Base-by-base conservation (phyloP, 2,113 vertebrate genomes). In the Agapornis roseicollis region DNA sequence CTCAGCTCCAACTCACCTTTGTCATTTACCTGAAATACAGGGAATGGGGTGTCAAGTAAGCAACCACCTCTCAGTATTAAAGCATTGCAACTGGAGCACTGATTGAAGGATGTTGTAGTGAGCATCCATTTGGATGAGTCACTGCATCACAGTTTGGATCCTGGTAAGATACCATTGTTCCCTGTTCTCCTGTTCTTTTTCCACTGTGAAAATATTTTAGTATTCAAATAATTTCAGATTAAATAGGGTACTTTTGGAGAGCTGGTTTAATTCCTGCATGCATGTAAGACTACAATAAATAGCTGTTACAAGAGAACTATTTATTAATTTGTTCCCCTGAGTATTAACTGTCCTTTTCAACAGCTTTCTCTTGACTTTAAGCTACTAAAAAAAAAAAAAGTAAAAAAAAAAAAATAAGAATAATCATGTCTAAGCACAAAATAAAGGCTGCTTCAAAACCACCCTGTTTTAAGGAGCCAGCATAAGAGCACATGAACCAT, bases 81-180 rank as follows among this genome's bases (percentile, higher is more conserved):
- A 16, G 15, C 42, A 47, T 1, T 70, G n/a, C 28, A 50, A 17
- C 70, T n/a, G 47, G 8, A 81, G 39, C n/a, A 66, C 16, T 0
- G 1, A 79, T 0, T 16, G 22, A 46, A 68, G 29, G 61, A 53
- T 13, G 2, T 0, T 27, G 4, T n/a, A 66, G 14, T 31, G 66
- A 27, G 42, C 17, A 79, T 11, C 3, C 7, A 1, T 66, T 52
- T 31, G 46, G 31, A 1, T 12, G 49, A 46, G 39, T 37, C 31
- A 89, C 28, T 31, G 14, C 31, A 58, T 52, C 22, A 53, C 3
- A 53, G 69, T 55, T 81, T 1, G 1, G 29, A 53, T 22, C 8
- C 39, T 71, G 47, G 31, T 68, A 61, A 87, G 6, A 19, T 55
- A 83, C 44, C 9, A 10, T 9, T 25, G 44, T 24, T 73, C 29